A percentile compares a stretch with the other conserved stretches of the same genome.
phyloP scores from a whole-genome alignment of 2,888 invertebrate genomes.

The Clunio marinus region DNA sequence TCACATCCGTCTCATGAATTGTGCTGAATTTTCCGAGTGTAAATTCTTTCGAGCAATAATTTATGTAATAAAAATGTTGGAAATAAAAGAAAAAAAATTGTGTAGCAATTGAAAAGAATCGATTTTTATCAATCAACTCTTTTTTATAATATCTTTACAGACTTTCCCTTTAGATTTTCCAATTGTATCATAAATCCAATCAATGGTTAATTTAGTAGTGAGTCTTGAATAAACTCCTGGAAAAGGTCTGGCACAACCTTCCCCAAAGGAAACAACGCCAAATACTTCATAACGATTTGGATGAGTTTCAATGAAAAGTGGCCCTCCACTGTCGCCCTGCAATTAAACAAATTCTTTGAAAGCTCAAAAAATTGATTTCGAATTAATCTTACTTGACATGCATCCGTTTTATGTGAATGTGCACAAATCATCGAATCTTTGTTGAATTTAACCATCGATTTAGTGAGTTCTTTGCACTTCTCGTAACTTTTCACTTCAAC shows the following conservation, averaged over 20 bases:
- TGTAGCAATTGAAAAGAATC: neutral
- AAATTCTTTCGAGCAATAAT: constrained; percentile 28
- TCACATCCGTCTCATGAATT: constrained; percentile 4
- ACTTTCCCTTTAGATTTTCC: neutral
- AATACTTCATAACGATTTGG: constrained; percentile 9
- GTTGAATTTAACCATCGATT: constrained; percentile 52
- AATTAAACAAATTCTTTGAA: neutral
- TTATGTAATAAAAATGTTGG: constrained; percentile 12
- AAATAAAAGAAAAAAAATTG: constrained; percentile 13
- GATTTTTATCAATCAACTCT: too few relatives aligned
- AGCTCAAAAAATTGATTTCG: neutral
- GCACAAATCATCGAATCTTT: constrained; percentile 61
- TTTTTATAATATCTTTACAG: too few relatives aligned
- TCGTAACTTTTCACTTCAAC: neutral
- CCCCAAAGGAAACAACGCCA: constrained; percentile 22
- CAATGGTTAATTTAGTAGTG: neutral
- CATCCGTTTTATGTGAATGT: constrained; percentile 57
- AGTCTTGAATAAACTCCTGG: constrained; percentile 28
- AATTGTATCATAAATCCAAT: neutral
- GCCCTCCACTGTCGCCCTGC: constrained; percentile 25
- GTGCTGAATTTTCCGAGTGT: constrained; percentile 3
- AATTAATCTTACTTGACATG: constrained; percentile 56
- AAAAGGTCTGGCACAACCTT: constrained; percentile 21
- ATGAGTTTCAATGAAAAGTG: constrained; percentile 15
- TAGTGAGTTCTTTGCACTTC: constrained; percentile 43